phyloP scores from a whole-genome alignment of 2,113 vertebrate species.

The Smithornis capensis region DNA sequence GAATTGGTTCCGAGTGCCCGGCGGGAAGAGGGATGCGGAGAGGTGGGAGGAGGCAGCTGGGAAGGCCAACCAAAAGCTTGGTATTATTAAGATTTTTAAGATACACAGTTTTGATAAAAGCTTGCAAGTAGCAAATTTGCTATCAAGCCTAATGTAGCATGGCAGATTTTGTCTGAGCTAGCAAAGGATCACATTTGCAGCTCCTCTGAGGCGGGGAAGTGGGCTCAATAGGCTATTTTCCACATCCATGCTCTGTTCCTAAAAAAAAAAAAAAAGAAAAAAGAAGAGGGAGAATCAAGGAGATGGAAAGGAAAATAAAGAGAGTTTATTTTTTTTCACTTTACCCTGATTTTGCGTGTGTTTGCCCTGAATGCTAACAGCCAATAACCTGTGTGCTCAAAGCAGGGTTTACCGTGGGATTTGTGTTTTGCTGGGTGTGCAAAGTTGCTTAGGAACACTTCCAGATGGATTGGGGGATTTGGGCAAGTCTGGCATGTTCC shows the following conservation, averaged over 20 bases:
- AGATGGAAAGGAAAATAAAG: background rate
- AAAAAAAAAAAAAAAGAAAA: background rate
- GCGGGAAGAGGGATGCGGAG: background rate
- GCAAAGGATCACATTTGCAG: conserved; percentile 77
- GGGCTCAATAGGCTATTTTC: conserved; percentile 75
- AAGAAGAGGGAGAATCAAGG: background rate
- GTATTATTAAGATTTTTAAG: conserved; percentile 77
- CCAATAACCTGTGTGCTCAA: background rate
- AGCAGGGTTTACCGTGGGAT: background rate
- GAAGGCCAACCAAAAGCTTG: conserved; percentile 25
- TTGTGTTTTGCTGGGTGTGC: background rate
- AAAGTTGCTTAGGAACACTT: background rate
- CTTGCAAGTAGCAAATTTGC: conserved; percentile 78
- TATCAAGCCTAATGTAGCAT: conserved; percentile 79
- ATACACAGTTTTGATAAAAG: conserved; percentile 80
- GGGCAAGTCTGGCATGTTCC: background rate
- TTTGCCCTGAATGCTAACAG: background rate
- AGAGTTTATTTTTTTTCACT: background rate
- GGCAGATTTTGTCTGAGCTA: conserved; percentile 78
- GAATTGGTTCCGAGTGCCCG: conserved; percentile 66
- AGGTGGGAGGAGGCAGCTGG: background rate
- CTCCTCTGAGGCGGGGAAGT: conserved; percentile 70
- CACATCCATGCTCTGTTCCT: conserved; percentile 61
- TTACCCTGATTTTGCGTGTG: background rate
- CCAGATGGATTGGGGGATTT: background rate